Conservation (phyloP, 2,797 vertebrate species). For the Chiroxiphia lanceolata region DNA sequence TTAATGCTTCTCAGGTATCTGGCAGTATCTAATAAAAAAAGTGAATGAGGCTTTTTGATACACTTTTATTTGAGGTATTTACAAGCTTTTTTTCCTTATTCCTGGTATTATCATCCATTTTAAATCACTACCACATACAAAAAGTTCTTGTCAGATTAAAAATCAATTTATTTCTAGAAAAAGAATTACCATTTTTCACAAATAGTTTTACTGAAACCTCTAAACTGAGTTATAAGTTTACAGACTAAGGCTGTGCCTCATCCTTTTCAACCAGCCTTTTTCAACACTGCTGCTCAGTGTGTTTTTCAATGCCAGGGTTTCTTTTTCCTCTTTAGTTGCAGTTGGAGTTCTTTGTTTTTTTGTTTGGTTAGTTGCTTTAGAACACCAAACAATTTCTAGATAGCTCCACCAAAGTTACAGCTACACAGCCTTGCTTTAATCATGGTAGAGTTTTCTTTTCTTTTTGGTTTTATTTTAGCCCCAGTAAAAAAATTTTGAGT, state of each 20-base stretch:
- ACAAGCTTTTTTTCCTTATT: neutral
- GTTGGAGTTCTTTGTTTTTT: neutral
- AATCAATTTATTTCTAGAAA: neutral
- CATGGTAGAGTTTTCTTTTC: neutral
- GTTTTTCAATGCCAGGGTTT: neutral
- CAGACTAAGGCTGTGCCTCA: neutral
- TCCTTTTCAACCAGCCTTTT: neutral
- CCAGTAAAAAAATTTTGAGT: neutral
- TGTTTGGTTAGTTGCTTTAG: neutral
- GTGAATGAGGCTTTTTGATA: neutral
- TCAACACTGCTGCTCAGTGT: neutral
- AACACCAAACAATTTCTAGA: neutral
- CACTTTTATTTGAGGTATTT: neutral
- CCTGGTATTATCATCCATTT: neutral
- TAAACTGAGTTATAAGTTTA: neutral
- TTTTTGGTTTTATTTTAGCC: neutral
- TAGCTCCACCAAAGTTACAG: neutral
- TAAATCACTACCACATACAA: neutral
- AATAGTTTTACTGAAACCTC: neutral
- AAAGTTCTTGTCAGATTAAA: neutral
- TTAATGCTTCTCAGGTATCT: neutral
- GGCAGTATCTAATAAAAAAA: neutral
- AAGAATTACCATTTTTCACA: neutral
- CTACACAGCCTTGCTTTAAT: neutral
- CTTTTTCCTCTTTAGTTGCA: neutral